Evolutionary conservation across 2,113 vertebrate species (phyloP).

Genomic region (Paedocypris sp.): DNA sequence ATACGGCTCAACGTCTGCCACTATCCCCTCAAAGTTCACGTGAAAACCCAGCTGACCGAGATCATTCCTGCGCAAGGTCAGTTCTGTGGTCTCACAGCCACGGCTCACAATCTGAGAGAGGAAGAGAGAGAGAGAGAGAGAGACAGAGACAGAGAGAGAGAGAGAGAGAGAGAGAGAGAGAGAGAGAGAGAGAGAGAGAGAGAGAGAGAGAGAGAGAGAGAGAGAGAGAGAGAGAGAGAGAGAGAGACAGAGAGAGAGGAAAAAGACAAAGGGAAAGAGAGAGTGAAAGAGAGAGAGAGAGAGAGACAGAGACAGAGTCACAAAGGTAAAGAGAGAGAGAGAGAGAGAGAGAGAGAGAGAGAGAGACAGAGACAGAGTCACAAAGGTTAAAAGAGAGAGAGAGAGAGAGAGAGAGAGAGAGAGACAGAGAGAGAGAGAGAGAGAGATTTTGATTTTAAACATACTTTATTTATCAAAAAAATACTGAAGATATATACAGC

Average conservation of each 20-base stretch:
- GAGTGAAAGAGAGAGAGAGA: not conserved
- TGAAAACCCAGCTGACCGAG: conserved; percentile 94
- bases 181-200: not conserved
- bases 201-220: not conserved
- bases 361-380: no score
- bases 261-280: no score
- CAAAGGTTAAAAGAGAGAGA: no score
- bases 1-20: conserved; percentile 92
- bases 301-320: no score
- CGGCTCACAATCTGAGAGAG: conserved; percentile 78
- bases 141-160: not conserved
- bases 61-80: conserved; percentile 82
- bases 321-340: no score
- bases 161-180: no score
- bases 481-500: no score
- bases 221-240: not conserved
- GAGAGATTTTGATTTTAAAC: no score
- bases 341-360: not conserved
- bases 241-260: not conserved
- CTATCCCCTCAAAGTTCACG: conserved; percentile 93
- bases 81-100: conserved; percentile 89
- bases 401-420: not conserved
- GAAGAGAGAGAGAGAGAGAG: conserved; percentile 13
- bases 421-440: not conserved
- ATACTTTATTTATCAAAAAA: no score